Evolutionary conservation across 53 echinoderm and acorn worm species (phyloP).

Genomic region (Patiria pectinifera): DNA sequence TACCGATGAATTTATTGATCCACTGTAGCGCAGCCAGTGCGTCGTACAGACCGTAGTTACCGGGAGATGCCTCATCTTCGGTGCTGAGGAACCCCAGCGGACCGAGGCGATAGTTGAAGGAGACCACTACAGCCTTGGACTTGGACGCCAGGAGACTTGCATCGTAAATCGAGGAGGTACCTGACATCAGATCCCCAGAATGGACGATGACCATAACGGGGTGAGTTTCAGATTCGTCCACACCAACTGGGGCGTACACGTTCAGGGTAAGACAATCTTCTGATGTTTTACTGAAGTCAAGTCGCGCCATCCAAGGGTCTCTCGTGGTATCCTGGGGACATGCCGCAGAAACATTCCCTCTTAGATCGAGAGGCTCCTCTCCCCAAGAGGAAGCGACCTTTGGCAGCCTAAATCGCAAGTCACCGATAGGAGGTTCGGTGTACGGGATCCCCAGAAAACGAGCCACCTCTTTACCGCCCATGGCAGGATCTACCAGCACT

Average conservation of each 20-base stretch:
- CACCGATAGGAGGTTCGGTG: constrained; percentile 55
- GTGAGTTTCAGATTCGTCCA: neutral
- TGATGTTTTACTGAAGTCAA: constrained; percentile 3
- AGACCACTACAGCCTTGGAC: constrained; percentile 67
- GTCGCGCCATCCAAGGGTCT: constrained; percentile 16
- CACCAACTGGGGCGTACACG: constrained; percentile 43
- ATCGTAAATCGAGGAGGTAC: neutral
- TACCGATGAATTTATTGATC: constrained; percentile 68
- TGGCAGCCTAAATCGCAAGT: constrained; percentile 63
- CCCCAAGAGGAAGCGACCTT: constrained; percentile 28
- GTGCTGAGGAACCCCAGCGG: constrained; percentile 73
- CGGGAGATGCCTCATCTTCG: constrained; percentile 46
- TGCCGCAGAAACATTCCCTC: neutral
- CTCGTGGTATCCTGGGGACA: constrained; percentile 1
- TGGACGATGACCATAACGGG: constrained; percentile 69
- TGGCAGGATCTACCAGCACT: neutral
- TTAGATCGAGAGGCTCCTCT: constrained; percentile 14
- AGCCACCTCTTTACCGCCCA: constrained; percentile 17
- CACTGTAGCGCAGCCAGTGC: constrained; percentile 63
- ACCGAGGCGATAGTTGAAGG: constrained; percentile 73
- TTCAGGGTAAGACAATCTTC: constrained; percentile 71
- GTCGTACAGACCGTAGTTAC: constrained; percentile 73
- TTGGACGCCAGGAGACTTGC: constrained; percentile 53
- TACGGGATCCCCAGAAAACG: constrained; percentile 72
- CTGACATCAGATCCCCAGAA: constrained; percentile 21